A percentile compares a stretch with the other conserved stretches of the same genome.
Evolutionary conservation across 2,113 vertebrate genomes (phyloP).

Genomic region (Spilogale gracilis): DNA sequence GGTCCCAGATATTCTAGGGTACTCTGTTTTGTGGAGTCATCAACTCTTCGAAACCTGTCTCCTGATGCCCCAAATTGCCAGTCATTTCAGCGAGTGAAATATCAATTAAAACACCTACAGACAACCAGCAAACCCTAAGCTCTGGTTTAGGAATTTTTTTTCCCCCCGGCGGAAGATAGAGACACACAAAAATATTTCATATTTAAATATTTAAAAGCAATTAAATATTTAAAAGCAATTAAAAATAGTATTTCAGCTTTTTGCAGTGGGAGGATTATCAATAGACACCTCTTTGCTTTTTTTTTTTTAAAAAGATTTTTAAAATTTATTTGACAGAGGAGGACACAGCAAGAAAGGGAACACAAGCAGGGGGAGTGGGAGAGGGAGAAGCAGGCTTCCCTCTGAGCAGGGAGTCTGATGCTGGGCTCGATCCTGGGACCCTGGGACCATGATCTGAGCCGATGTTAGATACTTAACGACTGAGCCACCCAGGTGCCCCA

Average conservation of each 20-base stretch:
- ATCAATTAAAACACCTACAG: background rate
- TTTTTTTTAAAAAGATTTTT: too few relatives aligned
- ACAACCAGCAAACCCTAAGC: background rate
- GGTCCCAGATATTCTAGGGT: background rate
- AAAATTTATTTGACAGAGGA: too few relatives aligned
- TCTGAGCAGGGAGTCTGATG: too few relatives aligned
- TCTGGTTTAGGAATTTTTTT: background rate
- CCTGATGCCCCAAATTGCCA: background rate
- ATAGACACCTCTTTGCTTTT: slow-evolving; percentile 17
- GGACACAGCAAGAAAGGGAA: too few relatives aligned
- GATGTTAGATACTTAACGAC: too few relatives aligned
- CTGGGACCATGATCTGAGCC: too few relatives aligned
- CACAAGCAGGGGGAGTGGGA: too few relatives aligned
- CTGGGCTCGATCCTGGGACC: too few relatives aligned
- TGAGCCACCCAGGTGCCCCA: background rate
- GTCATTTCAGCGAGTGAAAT: background rate
- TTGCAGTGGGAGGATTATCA: background rate
- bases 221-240: slow-evolving; percentile 32
- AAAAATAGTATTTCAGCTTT: slow-evolving; percentile 33
- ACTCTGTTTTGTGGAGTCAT: background rate
- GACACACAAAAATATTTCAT: background rate
- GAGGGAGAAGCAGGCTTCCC: too few relatives aligned
- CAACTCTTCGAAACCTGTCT: background rate
- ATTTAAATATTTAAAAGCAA: too few relatives aligned
- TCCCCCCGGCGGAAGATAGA: background rate